Conservation (phyloP, 2,113 vertebrate genomes). For the Balaenoptera acutorostrata region DNA sequence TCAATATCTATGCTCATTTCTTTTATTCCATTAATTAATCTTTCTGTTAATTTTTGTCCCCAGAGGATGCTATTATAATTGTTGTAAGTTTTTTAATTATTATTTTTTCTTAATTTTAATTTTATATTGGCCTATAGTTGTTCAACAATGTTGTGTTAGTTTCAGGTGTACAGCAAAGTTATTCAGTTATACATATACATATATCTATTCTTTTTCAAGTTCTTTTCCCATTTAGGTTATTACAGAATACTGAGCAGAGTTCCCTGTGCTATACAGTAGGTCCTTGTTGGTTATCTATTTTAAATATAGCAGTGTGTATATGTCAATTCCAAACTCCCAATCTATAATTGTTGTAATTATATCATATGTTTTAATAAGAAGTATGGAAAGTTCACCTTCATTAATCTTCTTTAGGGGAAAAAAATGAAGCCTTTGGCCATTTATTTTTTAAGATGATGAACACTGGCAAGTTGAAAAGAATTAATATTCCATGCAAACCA, state of each 20-base stretch:
- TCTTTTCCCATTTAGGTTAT: background rate
- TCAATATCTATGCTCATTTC: background rate
- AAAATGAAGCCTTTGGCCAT: background rate
- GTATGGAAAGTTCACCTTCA: slow-evolving; percentile 16
- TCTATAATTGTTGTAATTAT: background rate
- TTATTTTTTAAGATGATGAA: slow-evolving; percentile 28
- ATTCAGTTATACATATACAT: background rate
- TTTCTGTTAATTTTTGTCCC: background rate
- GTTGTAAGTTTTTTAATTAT: background rate
- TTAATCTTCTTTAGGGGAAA: background rate
- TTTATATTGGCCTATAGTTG: background rate
- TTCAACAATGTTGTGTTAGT: background rate
- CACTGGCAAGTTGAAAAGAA: slow-evolving; percentile 31
- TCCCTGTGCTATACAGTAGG: background rate
- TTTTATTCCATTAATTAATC: background rate
- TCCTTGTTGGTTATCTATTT: background rate
- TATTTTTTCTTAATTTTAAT: background rate
- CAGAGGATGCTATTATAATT: background rate
- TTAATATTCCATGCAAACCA: slow-evolving; percentile 23
- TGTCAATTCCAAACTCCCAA: background rate
- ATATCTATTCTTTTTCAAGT: background rate
- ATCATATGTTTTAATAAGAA: slow-evolving; percentile 6
- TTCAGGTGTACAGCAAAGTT: background rate
- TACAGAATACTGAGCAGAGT: background rate
- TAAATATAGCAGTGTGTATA: background rate